Percentiles rank a stretch among this genome's conserved stretches.
Conservation (phyloP, 2,888 invertebrate species). For the Punctoribates punctum region DNA sequence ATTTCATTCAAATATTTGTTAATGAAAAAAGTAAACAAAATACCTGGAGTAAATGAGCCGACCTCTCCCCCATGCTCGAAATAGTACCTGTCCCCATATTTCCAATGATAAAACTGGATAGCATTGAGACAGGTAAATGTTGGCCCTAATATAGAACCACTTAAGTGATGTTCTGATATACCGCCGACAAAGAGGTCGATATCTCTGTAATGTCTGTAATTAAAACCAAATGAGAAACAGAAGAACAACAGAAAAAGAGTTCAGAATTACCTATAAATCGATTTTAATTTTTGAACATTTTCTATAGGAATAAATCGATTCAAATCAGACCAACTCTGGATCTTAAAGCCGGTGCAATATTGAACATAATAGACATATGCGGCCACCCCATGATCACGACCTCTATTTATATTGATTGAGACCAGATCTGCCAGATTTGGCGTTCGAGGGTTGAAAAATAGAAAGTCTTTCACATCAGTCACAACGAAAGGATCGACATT, state of each 20-base stretch:
- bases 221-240: neutral
- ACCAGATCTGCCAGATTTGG: constrained; percentile 29
- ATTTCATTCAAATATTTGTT: neutral
- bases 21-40: neutral
- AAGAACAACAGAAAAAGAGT: neutral
- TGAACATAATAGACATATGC: constrained; percentile 39
- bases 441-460: neutral
- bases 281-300: constrained; percentile 24
- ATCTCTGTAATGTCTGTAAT: constrained; percentile 39
- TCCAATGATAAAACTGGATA: constrained; percentile 40
- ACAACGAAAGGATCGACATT: constrained; percentile 18
- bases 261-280: constrained; percentile 40
- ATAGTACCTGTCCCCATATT: constrained; percentile 39
- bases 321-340: constrained; percentile 38
- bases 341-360: constrained; percentile 35
- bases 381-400: constrained; percentile 40
- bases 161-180: constrained; percentile 18
- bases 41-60: constrained; percentile 40
- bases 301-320: constrained; percentile 30
- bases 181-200: constrained; percentile 42
- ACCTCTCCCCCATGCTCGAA: constrained; percentile 37
- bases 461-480: constrained; percentile 14
- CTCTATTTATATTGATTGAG: constrained; percentile 38
- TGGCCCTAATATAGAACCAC: constrained; percentile 35
- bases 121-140: constrained; percentile 41